These are phyloP conservation scores for Drosophila neoperkinsi DNA, from an alignment of 2,888 invertebrate species.

Conservation along the genomic window DNA sequence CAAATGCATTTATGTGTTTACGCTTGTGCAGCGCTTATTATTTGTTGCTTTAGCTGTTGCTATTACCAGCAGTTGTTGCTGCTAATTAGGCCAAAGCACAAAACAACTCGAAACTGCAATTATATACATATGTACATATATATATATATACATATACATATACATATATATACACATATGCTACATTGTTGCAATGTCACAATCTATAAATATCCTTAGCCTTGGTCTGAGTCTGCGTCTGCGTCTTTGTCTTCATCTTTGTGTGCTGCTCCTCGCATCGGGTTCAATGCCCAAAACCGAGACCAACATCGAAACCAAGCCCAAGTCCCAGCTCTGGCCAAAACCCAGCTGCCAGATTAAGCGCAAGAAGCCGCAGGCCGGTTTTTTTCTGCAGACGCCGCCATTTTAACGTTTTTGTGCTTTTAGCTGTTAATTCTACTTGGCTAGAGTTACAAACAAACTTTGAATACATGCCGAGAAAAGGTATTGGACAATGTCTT, in stretches of 20 bases:
- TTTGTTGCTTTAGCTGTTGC: slow-evolving; percentile 2
- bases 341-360: slow-evolving; percentile 23
- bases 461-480: neutral
- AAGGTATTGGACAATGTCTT: neutral
- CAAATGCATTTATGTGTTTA: slow-evolving; percentile 47
- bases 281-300: slow-evolving; percentile 57
- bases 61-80: slow-evolving; percentile 19
- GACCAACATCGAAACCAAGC: slow-evolving; percentile 13
- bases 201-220: slow-evolving; percentile 72
- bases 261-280: neutral
- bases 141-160: neutral
- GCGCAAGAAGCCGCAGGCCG: slow-evolving; percentile 33
- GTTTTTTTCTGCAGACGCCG: slow-evolving; percentile 31
- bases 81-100: slow-evolving; percentile 72
- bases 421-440: slow-evolving; percentile 12
- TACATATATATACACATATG: neutral
- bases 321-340: slow-evolving; percentile 9
- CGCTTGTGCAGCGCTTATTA: slow-evolving; percentile 12
- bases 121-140: neutral
- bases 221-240: slow-evolving; percentile 31
- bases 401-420: slow-evolving; percentile 33
- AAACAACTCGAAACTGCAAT: slow-evolving; percentile 16
- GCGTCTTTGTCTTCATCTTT: neutral
- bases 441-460: slow-evolving; percentile 24
- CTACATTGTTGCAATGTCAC: neutral